phyloP scores from a whole-genome alignment of 2,888 invertebrate species.

The Coelinius sp. region DNA sequence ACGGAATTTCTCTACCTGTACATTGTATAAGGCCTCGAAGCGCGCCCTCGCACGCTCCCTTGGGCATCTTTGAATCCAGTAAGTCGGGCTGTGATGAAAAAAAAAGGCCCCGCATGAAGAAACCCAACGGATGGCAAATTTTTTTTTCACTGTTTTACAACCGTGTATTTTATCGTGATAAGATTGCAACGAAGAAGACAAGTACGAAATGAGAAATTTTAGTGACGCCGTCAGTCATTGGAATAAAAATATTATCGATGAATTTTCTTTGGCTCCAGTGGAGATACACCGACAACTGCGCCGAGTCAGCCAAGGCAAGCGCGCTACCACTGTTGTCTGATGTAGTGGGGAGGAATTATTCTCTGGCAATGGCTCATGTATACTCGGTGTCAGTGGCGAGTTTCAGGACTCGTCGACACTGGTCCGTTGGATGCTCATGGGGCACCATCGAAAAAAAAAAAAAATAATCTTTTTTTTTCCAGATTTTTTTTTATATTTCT shows the following conservation, averaged over 20 bases:
- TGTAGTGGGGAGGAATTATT: constrained; percentile 43
- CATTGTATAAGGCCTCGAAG: constrained; percentile 27
- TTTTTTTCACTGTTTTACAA: constrained; percentile 11
- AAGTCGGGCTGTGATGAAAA: constrained; percentile 22
- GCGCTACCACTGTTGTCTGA: constrained; percentile 43
- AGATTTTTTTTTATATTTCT: not conserved
- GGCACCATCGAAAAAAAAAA: constrained; percentile 4
- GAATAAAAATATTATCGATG: constrained; percentile 63
- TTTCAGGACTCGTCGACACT: constrained; percentile 56
- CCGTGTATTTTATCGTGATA: constrained; percentile 39
- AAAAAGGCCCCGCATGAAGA: not conserved
- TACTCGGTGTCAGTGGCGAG: constrained; percentile 58
- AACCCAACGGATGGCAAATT: not conserved
- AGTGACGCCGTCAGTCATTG: constrained; percentile 40
- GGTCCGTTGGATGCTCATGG: constrained; percentile 45
- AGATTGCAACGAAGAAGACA: constrained; percentile 37
- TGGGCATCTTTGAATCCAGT: constrained; percentile 21
- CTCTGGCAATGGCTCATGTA: constrained; percentile 48
- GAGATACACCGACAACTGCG: constrained; percentile 55
- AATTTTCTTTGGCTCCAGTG: constrained; percentile 65
- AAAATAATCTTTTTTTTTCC: not conserved
- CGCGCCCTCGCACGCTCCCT: constrained; percentile 35
- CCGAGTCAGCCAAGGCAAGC: constrained; percentile 43
- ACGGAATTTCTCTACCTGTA: not conserved
- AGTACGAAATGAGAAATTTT: constrained; percentile 47